Conservation (phyloP, 2,888 invertebrate genomes). For the Drosophila melanosoma region DNA sequence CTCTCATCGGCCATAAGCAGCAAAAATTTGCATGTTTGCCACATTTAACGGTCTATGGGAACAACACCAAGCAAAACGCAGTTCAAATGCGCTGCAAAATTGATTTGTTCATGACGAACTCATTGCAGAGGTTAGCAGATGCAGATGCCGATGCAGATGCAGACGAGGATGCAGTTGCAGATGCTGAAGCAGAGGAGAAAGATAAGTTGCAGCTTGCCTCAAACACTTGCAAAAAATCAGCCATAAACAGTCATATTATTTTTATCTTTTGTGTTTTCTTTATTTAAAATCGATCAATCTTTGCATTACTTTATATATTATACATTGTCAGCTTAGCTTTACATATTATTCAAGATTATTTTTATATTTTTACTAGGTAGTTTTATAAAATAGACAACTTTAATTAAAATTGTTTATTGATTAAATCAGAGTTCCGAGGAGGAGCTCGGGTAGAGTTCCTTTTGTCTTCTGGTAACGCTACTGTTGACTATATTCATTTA, state of each 20-base stretch:
- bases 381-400: background rate
- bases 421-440: background rate
- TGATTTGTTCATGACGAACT: constrained; percentile 80
- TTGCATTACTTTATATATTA: too few relatives aligned
- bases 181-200: background rate
- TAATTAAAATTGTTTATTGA: background rate
- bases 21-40: constrained; percentile 73
- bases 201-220: background rate
- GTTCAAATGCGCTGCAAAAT: constrained; percentile 63
- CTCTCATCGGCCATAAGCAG: constrained; percentile 43
- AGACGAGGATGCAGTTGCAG: constrained; percentile 13
- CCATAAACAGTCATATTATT: background rate
- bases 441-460: background rate
- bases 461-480: background rate
- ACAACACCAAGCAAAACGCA: constrained; percentile 13
- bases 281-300: background rate
- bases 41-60: constrained; percentile 68
- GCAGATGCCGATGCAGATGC: background rate
- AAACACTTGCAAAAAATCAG: constrained; percentile 19
- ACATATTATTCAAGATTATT: background rate
- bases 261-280: background rate
- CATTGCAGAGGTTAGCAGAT: constrained; percentile 56
- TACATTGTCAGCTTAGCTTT: background rate
- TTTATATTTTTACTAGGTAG: background rate
- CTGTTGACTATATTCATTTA: background rate